Evolutionary conservation across 2,113 vertebrate genomes (phyloP).

Genomic region (Eidolon helvum): DNA sequence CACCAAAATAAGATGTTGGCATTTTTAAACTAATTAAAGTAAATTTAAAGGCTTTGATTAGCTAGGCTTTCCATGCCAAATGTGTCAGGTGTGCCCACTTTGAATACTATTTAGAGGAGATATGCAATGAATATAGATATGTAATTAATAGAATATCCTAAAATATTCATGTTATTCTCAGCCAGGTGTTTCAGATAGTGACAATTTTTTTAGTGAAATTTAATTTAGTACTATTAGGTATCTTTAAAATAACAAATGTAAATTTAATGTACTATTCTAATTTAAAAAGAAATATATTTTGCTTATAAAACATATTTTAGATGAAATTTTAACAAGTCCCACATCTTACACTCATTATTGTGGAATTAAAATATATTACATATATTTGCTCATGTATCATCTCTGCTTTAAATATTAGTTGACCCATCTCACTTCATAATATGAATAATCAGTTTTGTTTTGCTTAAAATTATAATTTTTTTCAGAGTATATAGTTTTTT

Average conservation of each 20-base stretch:
- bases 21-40: conserved; percentile 14
- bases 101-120: conserved; percentile 16
- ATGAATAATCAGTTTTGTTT: not conserved
- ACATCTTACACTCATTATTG: not conserved
- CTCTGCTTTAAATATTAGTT: not conserved
- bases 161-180: conserved; percentile 34
- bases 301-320: not conserved
- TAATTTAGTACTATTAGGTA: not conserved
- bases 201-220: not conserved
- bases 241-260: conserved; percentile 9
- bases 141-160: conserved; percentile 17
- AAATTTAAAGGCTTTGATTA: conserved; percentile 4
- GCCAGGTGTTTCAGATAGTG: not conserved
- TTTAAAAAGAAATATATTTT: conserved; percentile 5
- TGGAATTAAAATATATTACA: not conserved
- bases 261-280: conserved; percentile 23
- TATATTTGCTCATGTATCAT: not conserved
- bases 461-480: not conserved
- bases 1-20: not conserved
- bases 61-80: not conserved
- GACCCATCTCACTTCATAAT: not conserved
- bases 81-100: not conserved
- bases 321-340: not conserved
- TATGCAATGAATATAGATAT: not conserved
- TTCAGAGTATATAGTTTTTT: not conserved